Percentiles rank a stretch among this genome's conserved stretches.
phyloP scores from a whole-genome alignment of 2,113 vertebrate species.

The Nettapus auritus region DNA sequence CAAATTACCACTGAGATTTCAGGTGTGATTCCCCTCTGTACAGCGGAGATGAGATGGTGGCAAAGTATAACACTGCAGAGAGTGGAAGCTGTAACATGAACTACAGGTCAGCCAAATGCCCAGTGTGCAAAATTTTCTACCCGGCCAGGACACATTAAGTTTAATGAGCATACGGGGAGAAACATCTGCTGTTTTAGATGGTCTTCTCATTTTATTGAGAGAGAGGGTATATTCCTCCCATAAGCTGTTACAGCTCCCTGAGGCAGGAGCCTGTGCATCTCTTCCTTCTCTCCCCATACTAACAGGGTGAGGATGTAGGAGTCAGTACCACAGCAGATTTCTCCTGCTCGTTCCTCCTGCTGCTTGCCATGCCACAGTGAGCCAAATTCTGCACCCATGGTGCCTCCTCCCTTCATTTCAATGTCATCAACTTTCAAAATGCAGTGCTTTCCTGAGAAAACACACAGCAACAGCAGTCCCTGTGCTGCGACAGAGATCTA shows the following conservation, averaged over 20 bases:
- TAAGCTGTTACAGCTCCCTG: neutral
- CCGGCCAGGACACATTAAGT: neutral
- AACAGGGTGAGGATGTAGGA: neutral
- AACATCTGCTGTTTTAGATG: neutral
- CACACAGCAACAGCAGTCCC: neutral
- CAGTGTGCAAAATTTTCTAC: neutral
- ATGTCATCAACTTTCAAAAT: neutral
- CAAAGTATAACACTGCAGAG: neutral
- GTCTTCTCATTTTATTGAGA: neutral
- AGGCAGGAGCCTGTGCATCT: neutral
- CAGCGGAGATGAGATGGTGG: neutral
- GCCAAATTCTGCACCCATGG: neutral
- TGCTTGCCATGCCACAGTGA: neutral
- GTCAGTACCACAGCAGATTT: neutral
- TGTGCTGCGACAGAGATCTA: rapidly evolving
- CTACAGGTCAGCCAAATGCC: neutral
- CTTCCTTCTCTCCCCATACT: neutral
- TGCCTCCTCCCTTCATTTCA: neutral
- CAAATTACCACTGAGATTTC: neutral
- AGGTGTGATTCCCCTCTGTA: neutral
- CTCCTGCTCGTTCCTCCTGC: neutral
- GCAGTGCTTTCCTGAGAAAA: neutral
- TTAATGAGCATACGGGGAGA: neutral
- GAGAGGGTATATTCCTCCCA: neutral
- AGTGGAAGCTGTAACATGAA: neutral